phyloP scores from a whole-genome alignment of 2,113 vertebrate species.

The Garra rufa region DNA sequence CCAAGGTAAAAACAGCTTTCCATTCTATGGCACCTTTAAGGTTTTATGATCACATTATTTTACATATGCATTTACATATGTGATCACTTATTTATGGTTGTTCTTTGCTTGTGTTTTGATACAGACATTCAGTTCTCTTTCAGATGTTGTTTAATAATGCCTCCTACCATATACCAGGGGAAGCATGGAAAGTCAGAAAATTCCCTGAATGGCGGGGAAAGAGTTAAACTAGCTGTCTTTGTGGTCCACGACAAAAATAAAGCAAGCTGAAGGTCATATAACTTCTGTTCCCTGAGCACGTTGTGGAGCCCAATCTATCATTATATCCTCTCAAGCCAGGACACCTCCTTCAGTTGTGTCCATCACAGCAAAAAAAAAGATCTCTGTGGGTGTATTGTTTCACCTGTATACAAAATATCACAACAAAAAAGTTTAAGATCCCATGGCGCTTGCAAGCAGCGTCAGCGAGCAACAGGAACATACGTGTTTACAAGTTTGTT shows the following conservation, averaged over 20 bases:
- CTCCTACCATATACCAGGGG: not conserved
- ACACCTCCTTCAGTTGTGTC: not conserved
- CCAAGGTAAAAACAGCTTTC: too few species aligned
- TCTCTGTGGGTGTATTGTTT: constrained; percentile 9
- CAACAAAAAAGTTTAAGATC: constrained; percentile 18
- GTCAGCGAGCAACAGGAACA: constrained; percentile 29
- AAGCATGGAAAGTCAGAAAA: not conserved
- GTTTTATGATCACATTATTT: not conserved
- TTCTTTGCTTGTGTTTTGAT: not conserved
- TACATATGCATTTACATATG: not conserved
- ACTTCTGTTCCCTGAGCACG: not conserved
- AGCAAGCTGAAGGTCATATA: not conserved
- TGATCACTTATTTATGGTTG: not conserved
- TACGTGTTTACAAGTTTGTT: constrained; percentile 40
- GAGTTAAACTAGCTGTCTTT: not conserved
- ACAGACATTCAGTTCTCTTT: not conserved
- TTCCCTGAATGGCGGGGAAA: not conserved
- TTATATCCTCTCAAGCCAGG: constrained; percentile 7
- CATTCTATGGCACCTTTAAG: too few species aligned
- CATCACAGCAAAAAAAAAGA: not conserved
- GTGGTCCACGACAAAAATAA: not conserved
- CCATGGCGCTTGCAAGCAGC: constrained; percentile 21
- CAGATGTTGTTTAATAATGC: not conserved
- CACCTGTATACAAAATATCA: constrained; percentile 31
- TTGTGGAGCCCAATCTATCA: not conserved